A percentile compares a stretch with the other conserved stretches of the same genome.
These are phyloP conservation scores for Cavia porcellus DNA, from an alignment of 2,113 vertebrate genomes.

Conservation along the genomic window DNA sequence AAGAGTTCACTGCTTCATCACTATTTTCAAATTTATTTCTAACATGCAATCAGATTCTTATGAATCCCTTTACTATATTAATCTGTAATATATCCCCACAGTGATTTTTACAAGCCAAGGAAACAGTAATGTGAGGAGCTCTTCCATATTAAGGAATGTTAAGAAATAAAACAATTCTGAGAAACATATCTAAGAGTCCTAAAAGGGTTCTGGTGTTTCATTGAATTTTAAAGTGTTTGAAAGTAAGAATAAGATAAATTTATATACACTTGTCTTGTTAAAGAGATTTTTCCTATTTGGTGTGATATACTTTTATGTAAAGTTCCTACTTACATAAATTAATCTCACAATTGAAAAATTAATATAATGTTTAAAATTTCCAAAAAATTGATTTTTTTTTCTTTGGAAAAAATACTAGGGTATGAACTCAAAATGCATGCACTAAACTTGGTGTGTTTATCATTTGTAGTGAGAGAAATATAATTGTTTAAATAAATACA, in stretches of 20 bases:
- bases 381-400: slow-evolving; percentile 43
- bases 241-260: slow-evolving; percentile 8
- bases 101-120: not conserved
- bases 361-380: slow-evolving; percentile 74
- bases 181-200: slow-evolving; percentile 25
- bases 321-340: slow-evolving; percentile 72
- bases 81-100: not conserved
- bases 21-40: slow-evolving; percentile 45
- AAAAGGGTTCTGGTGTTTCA: slow-evolving; percentile 65
- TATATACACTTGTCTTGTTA: slow-evolving; percentile 69
- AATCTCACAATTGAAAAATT: slow-evolving; percentile 74
- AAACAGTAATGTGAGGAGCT: not conserved
- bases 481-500: slow-evolving; percentile 84
- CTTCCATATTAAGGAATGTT: slow-evolving; percentile 17
- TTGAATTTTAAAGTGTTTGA: slow-evolving; percentile 62
- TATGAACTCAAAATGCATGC: slow-evolving; percentile 58
- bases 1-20: not conserved
- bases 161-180: slow-evolving; percentile 50
- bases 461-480: slow-evolving; percentile 80
- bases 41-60: not conserved
- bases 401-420: slow-evolving; percentile 47
- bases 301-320: slow-evolving; percentile 79
- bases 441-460: slow-evolving; percentile 78
- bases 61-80: slow-evolving; percentile 24
- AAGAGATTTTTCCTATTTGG: slow-evolving; percentile 72